Evolutionary conservation across 2,888 invertebrate genomes (phyloP).

Genomic region (Amaurobius ferox): DNA sequence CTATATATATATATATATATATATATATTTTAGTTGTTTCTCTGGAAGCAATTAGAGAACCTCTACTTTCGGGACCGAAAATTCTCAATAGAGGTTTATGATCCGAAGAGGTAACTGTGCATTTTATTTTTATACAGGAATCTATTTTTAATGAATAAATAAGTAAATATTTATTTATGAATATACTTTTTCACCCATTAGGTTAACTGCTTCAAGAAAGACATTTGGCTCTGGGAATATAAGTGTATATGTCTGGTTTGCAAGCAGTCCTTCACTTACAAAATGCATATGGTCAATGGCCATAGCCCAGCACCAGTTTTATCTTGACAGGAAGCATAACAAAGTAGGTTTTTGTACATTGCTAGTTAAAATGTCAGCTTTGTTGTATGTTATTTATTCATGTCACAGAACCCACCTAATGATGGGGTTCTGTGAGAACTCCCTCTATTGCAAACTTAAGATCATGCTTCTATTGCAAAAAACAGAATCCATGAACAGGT

Average conservation of each 20-base stretch:
- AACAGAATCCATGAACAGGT: no score
- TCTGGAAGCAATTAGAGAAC: conserved; percentile 81
- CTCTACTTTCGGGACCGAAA: conserved; percentile 81
- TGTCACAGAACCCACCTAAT: no score
- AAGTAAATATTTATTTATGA: neutral
- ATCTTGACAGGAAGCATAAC: conserved; percentile 78
- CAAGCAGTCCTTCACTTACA: conserved; percentile 79
- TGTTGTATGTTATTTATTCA: no score
- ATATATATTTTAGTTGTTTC: no score
- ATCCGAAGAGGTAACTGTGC: conserved; percentile 80
- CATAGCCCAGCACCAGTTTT: conserved; percentile 81
- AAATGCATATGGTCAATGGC: conserved; percentile 81
- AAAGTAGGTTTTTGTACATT: conserved; percentile 49
- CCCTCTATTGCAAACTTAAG: no score
- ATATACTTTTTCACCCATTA: conserved; percentile 74
- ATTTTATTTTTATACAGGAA: no score
- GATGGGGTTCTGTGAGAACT: no score
- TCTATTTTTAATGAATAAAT: no score
- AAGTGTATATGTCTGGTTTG: conserved; percentile 78
- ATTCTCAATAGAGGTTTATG: conserved; percentile 81
- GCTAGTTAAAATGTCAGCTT: no score
- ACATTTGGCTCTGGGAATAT: conserved; percentile 79
- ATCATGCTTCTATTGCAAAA: no score
- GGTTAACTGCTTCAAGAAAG: conserved; percentile 79
- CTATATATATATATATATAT: no score